Evolutionary conservation across 92 coral and sea anemone species (phyloP).

Genomic region (Zoanthus sociatus): DNA sequence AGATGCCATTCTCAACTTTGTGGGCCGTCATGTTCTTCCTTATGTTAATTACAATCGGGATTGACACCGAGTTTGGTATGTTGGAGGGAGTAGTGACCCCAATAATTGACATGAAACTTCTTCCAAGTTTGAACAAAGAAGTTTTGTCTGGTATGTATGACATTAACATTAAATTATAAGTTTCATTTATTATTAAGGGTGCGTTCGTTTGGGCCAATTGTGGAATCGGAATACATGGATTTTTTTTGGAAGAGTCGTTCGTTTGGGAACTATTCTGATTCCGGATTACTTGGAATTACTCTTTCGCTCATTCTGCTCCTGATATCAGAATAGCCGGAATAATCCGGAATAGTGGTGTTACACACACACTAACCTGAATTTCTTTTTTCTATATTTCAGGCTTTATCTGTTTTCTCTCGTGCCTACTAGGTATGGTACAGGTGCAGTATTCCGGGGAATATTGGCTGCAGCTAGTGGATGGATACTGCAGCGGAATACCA

Average conservation of each 20-base stretch:
- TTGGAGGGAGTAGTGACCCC: constrained; percentile 99
- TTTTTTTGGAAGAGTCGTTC: too few relatives aligned
- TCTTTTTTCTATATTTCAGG: constrained; percentile 47
- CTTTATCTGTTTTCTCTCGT: constrained; percentile 76
- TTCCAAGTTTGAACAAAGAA: constrained; percentile 90
- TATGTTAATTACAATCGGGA: constrained; percentile 88
- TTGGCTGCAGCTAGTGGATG: constrained; percentile 88
- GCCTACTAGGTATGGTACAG: constrained; percentile 79
- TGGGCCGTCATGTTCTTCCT: constrained; percentile 99
- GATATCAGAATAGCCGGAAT: too few relatives aligned
- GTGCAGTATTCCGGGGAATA: constrained; percentile 92
- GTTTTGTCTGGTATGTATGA: constrained; percentile 79
- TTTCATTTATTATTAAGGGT: too few relatives aligned
- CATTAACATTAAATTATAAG: too few relatives aligned
- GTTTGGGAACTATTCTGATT: too few relatives aligned
- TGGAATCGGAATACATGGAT: too few relatives aligned
- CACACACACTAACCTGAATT: too few relatives aligned
- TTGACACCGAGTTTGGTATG: constrained; percentile 99
- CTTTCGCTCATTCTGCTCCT: too few relatives aligned
- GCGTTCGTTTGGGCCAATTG: too few relatives aligned
- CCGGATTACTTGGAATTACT: too few relatives aligned
- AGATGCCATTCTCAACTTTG: constrained; percentile 87
- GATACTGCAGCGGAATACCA: constrained; percentile 94
- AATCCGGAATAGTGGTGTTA: too few relatives aligned
- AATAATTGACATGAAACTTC: constrained; percentile 82